Base-by-base conservation (phyloP, 2,797 vertebrate species). In the Alca torda region DNA sequence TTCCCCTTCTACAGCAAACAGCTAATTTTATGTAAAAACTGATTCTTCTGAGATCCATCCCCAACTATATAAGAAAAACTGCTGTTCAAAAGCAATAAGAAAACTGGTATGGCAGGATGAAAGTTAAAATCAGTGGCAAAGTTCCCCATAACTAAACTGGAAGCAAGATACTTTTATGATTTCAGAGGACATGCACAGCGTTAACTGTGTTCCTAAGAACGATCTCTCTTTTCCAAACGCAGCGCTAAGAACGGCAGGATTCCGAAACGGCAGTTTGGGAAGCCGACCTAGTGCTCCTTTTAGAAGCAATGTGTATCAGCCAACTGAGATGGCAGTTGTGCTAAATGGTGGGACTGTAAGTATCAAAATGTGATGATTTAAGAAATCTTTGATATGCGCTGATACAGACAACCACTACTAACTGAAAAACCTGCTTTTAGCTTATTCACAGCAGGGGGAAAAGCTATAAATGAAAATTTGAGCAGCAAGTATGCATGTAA, bases 291-390 rank as follows among this genome's bases (percentile, higher is more conserved):
- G 98, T 7, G 99, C 99, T 73, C 99, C 99, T 11, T 99, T 99
- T 96, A 98, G 99, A 97, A 99, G 99, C 98, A 99, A 99, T 56
- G 99, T 99, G 72, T 99, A 99, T 97, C 99, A 99, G 98, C 99
- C 99, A 74, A 99, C 99, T 26, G 99, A 99, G 98, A 99, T 99
- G 99, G 99, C 99, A 88, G 99, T 99, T 96, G 99, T 99, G 96
- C 98, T 99, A 89, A 99, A 99, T 51, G 99, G 99, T 90, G 99
- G 99, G 97, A 99, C 99, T 97, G 99, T 99, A 99, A 99, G 99
- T 99, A 99, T 98, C 76, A 95, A 94, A 97, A 92, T 78, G 84
- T 96, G 95, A 97, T 13, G 37, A 65, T 72, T 88, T 96, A 82
- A 89, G 93, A 83, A 84, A 76, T 90, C 91, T 90, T 78, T 43